Percentiles rank a stretch among this genome's conserved stretches.
These are phyloP conservation scores for Gymnarchus niloticus DNA, from an alignment of 2,113 vertebrate genomes.

Conservation along the genomic window DNA sequence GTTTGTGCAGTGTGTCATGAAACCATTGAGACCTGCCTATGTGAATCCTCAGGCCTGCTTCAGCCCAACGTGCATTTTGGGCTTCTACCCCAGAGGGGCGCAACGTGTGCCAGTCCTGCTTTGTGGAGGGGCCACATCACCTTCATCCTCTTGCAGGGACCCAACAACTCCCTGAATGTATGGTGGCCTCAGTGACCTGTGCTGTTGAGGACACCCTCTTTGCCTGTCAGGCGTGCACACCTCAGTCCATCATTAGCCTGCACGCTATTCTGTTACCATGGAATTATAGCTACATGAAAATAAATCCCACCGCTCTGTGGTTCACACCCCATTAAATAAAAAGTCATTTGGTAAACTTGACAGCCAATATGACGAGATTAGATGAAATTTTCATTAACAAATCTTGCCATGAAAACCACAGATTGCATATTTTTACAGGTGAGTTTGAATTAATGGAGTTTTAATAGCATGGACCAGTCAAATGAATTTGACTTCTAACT, in stretches of 20 bases:
- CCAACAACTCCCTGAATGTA: background rate
- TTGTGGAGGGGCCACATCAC: background rate
- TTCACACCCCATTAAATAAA: too few species aligned
- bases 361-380: too few species aligned
- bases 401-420: too few species aligned
- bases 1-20: background rate
- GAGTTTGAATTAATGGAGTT: background rate
- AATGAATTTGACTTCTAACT: background rate
- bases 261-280: too few species aligned
- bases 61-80: background rate
- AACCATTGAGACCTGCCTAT: background rate
- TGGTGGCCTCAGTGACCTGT: too few species aligned
- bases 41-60: background rate
- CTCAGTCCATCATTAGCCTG: background rate
- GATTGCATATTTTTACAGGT: background rate
- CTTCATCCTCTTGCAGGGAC: background rate
- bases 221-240: too few species aligned
- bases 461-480: background rate
- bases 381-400: too few species aligned
- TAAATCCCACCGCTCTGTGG: too few species aligned
- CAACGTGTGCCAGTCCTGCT: background rate
- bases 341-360: too few species aligned
- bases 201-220: too few species aligned
- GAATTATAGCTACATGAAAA: too few species aligned
- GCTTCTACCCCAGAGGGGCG: background rate